Evolutionary conservation across 1,140 invertebrate genomes (phyloP).

Genomic region (Galleria mellonella): DNA sequence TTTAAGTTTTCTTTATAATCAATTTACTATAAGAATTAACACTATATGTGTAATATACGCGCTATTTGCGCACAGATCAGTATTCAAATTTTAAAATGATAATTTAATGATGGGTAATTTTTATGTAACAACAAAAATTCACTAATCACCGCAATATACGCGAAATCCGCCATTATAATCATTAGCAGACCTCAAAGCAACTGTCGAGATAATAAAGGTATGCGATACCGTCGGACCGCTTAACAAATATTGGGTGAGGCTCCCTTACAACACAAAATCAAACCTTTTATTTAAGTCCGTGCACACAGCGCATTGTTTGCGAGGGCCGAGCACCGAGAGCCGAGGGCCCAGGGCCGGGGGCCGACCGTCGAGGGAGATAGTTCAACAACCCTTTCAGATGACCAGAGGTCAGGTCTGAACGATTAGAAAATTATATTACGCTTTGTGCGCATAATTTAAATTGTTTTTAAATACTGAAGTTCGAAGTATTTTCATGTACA

Average conservation of each 20-base stretch:
- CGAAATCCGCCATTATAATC: no score
- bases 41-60: no score
- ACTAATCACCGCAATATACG: no score
- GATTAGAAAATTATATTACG: conserved; percentile 5
- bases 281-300: conserved; percentile 72
- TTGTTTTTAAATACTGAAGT: background rate
- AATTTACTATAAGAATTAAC: no score
- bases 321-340: conserved; percentile 25
- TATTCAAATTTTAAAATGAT: no score
- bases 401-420: conserved; percentile 35
- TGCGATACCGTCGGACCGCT: conserved; percentile 54
- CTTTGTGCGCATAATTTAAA: conserved; percentile 5
- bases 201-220: conserved; percentile 47
- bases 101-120: no score
- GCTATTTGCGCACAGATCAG: no score
- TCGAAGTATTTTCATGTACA: no score
- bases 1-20: no score
- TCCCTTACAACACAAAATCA: conserved; percentile 72
- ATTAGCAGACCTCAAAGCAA: conserved; percentile 30
- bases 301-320: conserved; percentile 59
- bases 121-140: no score
- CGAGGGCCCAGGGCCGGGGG: conserved; percentile 19
- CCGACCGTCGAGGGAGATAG: conserved; percentile 43
- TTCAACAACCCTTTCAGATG: conserved; percentile 65
- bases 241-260: conserved; percentile 53